Percentiles rank a stretch among this genome's conserved stretches.
These are phyloP conservation scores for Bhutanitis thaidina DNA, from an alignment of 2,888 invertebrate genomes.

Conservation along the genomic window DNA sequence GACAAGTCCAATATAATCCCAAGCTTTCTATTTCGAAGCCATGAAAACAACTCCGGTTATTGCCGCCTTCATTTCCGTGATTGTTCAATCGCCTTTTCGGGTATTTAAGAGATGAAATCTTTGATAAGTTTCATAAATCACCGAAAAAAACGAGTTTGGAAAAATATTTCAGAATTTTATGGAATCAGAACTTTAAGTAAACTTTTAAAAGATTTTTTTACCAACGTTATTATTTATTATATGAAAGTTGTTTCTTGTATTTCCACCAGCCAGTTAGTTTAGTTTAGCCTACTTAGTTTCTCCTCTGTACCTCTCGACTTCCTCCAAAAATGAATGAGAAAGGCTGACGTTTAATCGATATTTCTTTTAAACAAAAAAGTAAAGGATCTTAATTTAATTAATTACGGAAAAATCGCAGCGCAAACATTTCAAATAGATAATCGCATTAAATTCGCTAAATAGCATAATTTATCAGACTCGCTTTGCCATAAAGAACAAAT, in stretches of 20 bases:
- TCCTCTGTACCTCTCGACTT: too few relatives aligned
- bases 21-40: too few relatives aligned
- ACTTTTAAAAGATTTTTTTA: background rate
- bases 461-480: background rate
- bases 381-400: background rate
- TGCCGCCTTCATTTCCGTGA: too few relatives aligned
- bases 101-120: too few relatives aligned
- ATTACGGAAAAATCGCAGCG: background rate
- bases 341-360: background rate
- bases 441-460: background rate
- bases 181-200: too few relatives aligned
- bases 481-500: background rate
- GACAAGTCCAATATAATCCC: too few relatives aligned
- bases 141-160: too few relatives aligned
- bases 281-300: slow-evolving; percentile 7
- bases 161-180: too few relatives aligned
- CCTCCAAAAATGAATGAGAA: too few relatives aligned
- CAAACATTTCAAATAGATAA: background rate
- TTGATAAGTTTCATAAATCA: too few relatives aligned
- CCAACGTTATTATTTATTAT: background rate
- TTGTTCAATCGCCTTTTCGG: too few relatives aligned
- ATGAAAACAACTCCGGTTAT: too few relatives aligned
- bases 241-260: slow-evolving; percentile 5
- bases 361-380: background rate
- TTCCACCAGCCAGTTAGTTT: background rate